Percentiles rank a stretch among this genome's conserved stretches.
Evolutionary conservation across 2,797 vertebrate species (phyloP).

Genomic region (Borostomias antarcticus): DNA sequence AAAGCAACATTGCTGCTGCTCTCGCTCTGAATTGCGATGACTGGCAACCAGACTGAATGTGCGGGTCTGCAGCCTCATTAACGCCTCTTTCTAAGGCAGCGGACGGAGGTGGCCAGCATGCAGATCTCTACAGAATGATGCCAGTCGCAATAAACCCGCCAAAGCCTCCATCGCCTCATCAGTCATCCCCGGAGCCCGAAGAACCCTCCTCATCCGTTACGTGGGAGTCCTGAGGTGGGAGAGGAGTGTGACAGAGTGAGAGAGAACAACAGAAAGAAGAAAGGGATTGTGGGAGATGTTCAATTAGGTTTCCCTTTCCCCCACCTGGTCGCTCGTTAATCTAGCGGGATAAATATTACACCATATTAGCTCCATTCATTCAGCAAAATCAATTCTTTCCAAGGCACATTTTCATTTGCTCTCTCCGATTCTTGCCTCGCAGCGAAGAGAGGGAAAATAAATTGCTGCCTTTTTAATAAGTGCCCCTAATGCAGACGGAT

Average conservation of each 20-base stretch:
- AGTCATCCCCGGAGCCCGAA: slow-evolving; percentile 10
- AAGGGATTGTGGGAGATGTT: slow-evolving; percentile 55
- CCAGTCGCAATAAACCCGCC: slow-evolving; percentile 12
- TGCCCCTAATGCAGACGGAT: slow-evolving; percentile 73
- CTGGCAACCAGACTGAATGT: neutral
- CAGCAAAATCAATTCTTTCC: slow-evolving; percentile 64
- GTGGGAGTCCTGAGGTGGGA: slow-evolving; percentile 21
- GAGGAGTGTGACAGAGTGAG: slow-evolving; percentile 34
- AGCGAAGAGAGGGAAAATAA: slow-evolving; percentile 58
- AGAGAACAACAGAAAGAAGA: slow-evolving; percentile 41
- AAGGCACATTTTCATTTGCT: slow-evolving; percentile 36
- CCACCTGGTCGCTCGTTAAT: slow-evolving; percentile 56
- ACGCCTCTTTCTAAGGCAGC: neutral
- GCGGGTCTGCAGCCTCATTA: neutral
- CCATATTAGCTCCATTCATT: slow-evolving; percentile 68
- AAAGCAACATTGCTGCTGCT: neutral
- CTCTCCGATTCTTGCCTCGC: slow-evolving; percentile 14
- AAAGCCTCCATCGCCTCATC: neutral
- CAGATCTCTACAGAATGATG: neutral
- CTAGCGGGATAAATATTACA: slow-evolving; percentile 69
- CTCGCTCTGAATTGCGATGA: neutral
- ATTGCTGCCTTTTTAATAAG: slow-evolving; percentile 69
- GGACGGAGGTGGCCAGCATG: neutral
- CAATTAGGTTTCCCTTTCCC: slow-evolving; percentile 57
- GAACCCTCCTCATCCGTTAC: neutral